These are phyloP conservation scores for Melierax canorus DNA, from an alignment of 2,113 vertebrate species.

Conservation along the genomic window DNA sequence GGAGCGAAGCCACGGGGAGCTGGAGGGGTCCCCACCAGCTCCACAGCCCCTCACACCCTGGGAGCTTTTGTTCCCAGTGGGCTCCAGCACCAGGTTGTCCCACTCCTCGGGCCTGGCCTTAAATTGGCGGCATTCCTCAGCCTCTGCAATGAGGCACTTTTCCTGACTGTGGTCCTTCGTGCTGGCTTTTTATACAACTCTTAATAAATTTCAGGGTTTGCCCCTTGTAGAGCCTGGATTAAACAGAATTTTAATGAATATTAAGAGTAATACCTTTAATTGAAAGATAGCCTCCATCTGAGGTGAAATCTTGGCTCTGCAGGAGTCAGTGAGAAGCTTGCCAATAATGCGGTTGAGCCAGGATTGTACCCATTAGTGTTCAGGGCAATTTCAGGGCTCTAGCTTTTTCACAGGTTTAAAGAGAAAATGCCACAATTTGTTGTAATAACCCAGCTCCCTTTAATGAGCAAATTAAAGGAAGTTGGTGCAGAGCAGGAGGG, in stretches of 20 bases:
- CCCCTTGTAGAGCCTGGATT: neutral
- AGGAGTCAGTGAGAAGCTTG: neutral
- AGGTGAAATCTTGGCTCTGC: conserved; percentile 1
- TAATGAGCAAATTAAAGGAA: conserved; percentile 18
- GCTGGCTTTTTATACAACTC: neutral
- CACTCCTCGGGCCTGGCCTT: neutral
- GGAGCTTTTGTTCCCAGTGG: neutral
- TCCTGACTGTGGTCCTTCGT: neutral
- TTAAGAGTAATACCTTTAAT: conserved; percentile 12
- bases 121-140: neutral
- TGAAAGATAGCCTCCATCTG: conserved; percentile 4
- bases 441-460: neutral
- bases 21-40: neutral
- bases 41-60: neutral
- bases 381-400: neutral
- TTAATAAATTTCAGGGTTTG: conserved; percentile 11
- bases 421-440: conserved; percentile 24
- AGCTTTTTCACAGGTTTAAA: neutral
- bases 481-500: neutral
- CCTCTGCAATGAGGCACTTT: neutral
- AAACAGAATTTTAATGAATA: conserved; percentile 31
- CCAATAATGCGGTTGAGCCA: neutral
- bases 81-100: neutral
- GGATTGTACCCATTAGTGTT: neutral
- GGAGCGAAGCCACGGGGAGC: neutral